Conservation (phyloP, 2,797 vertebrate genomes). For the Discoglossus pictus region DNA sequence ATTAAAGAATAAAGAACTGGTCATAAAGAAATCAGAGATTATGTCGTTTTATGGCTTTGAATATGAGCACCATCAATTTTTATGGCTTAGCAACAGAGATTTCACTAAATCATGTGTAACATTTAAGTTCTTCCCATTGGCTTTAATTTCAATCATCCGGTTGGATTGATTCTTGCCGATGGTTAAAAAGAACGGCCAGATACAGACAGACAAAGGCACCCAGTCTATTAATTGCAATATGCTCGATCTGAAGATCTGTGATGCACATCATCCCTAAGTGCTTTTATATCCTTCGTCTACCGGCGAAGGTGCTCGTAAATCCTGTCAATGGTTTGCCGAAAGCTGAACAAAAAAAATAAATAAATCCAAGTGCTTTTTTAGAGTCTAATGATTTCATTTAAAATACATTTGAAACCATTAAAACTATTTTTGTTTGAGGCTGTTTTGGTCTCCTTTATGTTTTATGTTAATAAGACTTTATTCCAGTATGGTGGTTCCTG, state of each 20-base stretch:
- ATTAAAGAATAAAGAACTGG: too few species aligned
- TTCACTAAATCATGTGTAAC: background rate
- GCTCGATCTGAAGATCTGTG: background rate
- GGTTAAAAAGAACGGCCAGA: too few species aligned
- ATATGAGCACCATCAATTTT: background rate
- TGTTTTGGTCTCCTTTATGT: too few species aligned
- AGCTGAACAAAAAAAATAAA: slow-evolving; percentile 14
- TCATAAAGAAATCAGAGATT: too few species aligned
- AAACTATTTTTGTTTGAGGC: too few species aligned
- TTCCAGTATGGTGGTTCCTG: too few species aligned
- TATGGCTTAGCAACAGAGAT: background rate
- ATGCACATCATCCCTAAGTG: slow-evolving; percentile 8
- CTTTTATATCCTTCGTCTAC: slow-evolving; percentile 8
- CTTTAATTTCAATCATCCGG: background rate
- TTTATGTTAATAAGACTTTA: too few species aligned
- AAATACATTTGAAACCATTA: too few species aligned
- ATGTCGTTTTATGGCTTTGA: too few species aligned
- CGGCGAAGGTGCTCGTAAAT: slow-evolving; percentile 25
- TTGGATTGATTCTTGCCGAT: too few species aligned
- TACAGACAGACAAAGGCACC: too few species aligned
- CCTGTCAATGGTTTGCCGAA: slow-evolving; percentile 21
- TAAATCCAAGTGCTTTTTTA: slow-evolving; percentile 28
- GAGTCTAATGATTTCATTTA: slow-evolving; percentile 29
- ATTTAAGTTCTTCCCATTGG: background rate
- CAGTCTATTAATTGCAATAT: background rate